phyloP scores from a whole-genome alignment of 2,888 invertebrate genomes.

The Apamea sordens region DNA sequence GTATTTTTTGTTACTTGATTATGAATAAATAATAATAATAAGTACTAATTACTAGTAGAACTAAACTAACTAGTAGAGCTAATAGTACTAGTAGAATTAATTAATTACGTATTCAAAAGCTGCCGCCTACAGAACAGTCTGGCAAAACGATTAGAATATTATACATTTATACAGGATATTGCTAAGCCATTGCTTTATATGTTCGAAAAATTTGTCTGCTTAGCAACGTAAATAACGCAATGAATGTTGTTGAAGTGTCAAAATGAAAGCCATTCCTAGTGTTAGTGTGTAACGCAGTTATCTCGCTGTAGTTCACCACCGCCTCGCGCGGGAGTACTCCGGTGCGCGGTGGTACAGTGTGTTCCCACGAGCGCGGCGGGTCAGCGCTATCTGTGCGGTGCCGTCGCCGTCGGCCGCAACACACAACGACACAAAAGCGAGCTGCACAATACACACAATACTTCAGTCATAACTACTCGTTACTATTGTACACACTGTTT shows the following conservation, averaged over 20 bases:
- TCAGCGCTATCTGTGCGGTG: conserved; percentile 13
- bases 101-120: background rate
- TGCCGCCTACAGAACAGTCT: background rate
- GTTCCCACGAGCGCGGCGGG: conserved; percentile 44
- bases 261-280: background rate
- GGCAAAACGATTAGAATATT: background rate
- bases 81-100: background rate
- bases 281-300: background rate
- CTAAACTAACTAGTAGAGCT: too few species aligned
- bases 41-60: too few species aligned
- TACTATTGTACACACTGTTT: conserved; percentile 22
- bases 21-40: too few species aligned
- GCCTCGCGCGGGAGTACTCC: background rate
- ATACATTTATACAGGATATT: too few species aligned
- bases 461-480: conserved; percentile 16
- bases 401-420: background rate
- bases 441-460: conserved; percentile 10
- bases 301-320: background rate
- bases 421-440: background rate
- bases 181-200: background rate
- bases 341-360: background rate
- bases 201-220: background rate
- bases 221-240: background rate
- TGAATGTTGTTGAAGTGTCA: background rate
- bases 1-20: too few species aligned